phyloP scores from a whole-genome alignment of 2,113 vertebrate genomes.

The Thunnus thynnus region DNA sequence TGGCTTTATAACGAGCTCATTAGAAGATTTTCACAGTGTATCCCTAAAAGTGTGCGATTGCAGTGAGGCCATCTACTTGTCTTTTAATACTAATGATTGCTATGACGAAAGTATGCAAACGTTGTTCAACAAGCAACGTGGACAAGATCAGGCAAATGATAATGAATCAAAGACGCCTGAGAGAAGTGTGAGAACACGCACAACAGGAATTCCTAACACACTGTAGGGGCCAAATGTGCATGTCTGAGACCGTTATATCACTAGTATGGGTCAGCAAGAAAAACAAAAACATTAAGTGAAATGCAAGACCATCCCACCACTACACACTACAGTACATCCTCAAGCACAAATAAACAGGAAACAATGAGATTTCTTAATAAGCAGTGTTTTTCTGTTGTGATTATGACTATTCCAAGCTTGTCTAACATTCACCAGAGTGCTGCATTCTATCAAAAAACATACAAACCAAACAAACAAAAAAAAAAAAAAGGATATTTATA shows the following conservation, averaged over 20 bases:
- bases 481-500: conserved; percentile 77
- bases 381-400: conserved; percentile 80
- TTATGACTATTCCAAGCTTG: conserved; percentile 83
- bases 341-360: conserved; percentile 92
- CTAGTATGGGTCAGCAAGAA: conserved; percentile 82
- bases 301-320: conserved; percentile 92
- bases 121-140: neutral
- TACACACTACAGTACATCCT: conserved; percentile 94
- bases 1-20: neutral
- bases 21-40: neutral
- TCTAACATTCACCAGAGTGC: conserved; percentile 82
- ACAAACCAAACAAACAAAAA: conserved; percentile 66
- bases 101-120: neutral
- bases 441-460: conserved; percentile 78
- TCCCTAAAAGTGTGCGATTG: neutral
- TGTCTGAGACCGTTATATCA: conserved; percentile 65
- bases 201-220: conserved; percentile 60
- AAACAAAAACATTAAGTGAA: conserved; percentile 79
- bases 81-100: conserved; percentile 11
- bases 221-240: conserved; percentile 56
- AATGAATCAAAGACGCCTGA: conserved; percentile 40
- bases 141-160: conserved; percentile 35
- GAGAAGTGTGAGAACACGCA: conserved; percentile 57
- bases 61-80: neutral
- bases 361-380: conserved; percentile 74